These are phyloP conservation scores for Scomber japonicus DNA, from an alignment of 2,113 vertebrate species.

Conservation along the genomic window DNA sequence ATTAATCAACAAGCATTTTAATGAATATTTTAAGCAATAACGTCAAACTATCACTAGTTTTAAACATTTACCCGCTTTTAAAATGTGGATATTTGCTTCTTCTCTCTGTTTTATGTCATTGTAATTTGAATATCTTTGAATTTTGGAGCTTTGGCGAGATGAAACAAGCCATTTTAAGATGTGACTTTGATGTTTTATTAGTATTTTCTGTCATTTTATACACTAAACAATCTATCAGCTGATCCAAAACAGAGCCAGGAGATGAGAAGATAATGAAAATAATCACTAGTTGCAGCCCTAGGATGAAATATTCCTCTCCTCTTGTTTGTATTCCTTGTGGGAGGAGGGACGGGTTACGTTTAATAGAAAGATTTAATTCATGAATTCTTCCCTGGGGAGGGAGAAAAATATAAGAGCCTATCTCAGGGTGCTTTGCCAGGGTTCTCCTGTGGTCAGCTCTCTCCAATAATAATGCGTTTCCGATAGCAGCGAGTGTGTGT, in stretches of 20 bases:
- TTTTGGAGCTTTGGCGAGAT: neutral
- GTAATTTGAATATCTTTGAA: neutral
- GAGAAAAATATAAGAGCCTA: slow-evolving; percentile 53
- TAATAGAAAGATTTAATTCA: slow-evolving; percentile 71
- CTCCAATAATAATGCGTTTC: slow-evolving; percentile 73
- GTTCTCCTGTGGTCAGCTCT: slow-evolving; percentile 74
- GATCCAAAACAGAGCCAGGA: neutral
- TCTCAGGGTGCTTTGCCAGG: slow-evolving; percentile 57
- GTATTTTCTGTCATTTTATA: neutral
- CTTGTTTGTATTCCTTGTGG: slow-evolving; percentile 51
- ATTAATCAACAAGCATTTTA: too few species aligned
- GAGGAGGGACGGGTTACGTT: slow-evolving; percentile 59
- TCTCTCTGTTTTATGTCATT: too few species aligned
- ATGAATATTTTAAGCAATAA: too few species aligned
- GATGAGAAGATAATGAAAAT: neutral
- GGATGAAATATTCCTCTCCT: neutral
- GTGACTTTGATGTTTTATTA: neutral
- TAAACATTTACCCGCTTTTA: too few species aligned
- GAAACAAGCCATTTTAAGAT: neutral
- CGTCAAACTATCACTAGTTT: too few species aligned
- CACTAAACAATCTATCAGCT: neutral
- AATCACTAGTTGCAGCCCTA: neutral
- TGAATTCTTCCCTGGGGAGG: slow-evolving; percentile 68
- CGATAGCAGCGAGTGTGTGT: slow-evolving; percentile 55
- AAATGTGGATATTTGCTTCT: too few species aligned